phyloP scores from a whole-genome alignment of 2,113 vertebrate species.

The Mola mola region DNA sequence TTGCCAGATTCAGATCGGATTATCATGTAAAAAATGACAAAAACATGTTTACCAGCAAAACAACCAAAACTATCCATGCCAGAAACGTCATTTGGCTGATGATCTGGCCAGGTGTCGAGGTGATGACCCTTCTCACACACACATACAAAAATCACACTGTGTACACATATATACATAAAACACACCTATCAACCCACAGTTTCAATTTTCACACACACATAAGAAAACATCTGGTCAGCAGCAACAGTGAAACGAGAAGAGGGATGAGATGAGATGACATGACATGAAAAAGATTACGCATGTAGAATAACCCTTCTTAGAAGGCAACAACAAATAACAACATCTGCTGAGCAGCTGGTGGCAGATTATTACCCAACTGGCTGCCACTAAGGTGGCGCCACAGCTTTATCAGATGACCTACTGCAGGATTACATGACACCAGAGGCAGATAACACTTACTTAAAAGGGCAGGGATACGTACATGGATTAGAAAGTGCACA shows the following conservation, averaged over 20 bases:
- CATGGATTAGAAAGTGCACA: constrained; percentile 52
- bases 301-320: constrained; percentile 64
- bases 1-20: constrained; percentile 73
- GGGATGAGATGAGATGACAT: constrained; percentile 14
- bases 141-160: constrained; percentile 14
- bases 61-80: constrained; percentile 67
- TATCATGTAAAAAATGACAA: constrained; percentile 73
- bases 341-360: constrained; percentile 84
- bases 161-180: too few species aligned
- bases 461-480: constrained; percentile 40
- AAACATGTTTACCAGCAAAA: constrained; percentile 79
- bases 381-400: constrained; percentile 65
- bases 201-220: constrained; percentile 5
- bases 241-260: neutral
- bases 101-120: constrained; percentile 75
- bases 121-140: constrained; percentile 50
- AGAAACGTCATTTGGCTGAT: constrained; percentile 75
- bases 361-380: constrained; percentile 73
- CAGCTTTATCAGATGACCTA: constrained; percentile 73
- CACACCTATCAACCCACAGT: constrained; percentile 1
- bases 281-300: constrained; percentile 45
- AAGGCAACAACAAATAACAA: constrained; percentile 73
- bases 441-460: constrained; percentile 50
- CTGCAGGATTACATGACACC: constrained; percentile 80
- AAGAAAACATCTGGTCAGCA: neutral